Conservation (phyloP, 1,140 invertebrate genomes). For the Temnothorax nylanderi region DNA sequence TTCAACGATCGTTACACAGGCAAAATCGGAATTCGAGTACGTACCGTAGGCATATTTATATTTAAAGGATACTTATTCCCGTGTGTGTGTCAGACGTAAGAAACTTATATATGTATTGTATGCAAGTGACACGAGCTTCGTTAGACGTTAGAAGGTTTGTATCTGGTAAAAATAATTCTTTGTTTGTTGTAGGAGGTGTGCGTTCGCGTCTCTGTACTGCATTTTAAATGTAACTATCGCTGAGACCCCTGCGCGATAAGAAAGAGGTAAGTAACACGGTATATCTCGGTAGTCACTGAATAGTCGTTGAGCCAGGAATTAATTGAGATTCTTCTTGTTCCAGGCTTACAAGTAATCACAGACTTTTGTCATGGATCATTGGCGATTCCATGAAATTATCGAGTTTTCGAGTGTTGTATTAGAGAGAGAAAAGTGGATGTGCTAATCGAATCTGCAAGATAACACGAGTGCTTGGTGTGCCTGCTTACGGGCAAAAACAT, state of each 20-base stretch:
- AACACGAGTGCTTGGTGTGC: slow-evolving; percentile 69
- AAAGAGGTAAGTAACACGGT: slow-evolving; percentile 51
- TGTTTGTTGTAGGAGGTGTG: slow-evolving; percentile 52
- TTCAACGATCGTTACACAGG: neutral
- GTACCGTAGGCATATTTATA: neutral
- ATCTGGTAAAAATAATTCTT: slow-evolving; percentile 23
- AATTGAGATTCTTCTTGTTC: neutral
- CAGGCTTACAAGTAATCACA: slow-evolving; percentile 33
- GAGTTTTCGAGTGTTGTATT: slow-evolving; percentile 57
- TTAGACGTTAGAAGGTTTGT: no score
- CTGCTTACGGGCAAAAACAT: slow-evolving; percentile 67
- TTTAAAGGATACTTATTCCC: neutral
- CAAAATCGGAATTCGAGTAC: neutral
- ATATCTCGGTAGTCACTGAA: neutral
- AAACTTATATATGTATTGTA: neutral
- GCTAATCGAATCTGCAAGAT: slow-evolving; percentile 51
- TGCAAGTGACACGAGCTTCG: no score
- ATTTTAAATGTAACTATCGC: slow-evolving; percentile 63
- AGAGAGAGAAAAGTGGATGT: slow-evolving; percentile 67
- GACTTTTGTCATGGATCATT: slow-evolving; percentile 69
- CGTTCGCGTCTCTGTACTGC: slow-evolving; percentile 22
- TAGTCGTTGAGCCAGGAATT: neutral
- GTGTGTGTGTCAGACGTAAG: neutral
- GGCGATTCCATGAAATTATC: slow-evolving; percentile 54
- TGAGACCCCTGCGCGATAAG: slow-evolving; percentile 1